Percentiles rank a stretch among this genome's conserved stretches.
Conservation (phyloP, 2,888 invertebrate genomes). For the Lordiphosa andalusiaca region DNA sequence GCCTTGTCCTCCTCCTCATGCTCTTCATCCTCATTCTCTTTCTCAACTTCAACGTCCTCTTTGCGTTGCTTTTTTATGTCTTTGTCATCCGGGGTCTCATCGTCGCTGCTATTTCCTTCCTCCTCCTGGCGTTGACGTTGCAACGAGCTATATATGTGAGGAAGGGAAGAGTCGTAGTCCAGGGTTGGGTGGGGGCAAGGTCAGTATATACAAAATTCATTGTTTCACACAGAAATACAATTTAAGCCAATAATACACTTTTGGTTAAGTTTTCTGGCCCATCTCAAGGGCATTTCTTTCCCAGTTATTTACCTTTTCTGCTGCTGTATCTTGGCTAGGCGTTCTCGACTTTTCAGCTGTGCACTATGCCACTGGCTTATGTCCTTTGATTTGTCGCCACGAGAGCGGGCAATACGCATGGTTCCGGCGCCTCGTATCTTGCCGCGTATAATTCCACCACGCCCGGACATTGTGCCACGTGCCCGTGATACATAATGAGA, state of each 20-base stretch:
- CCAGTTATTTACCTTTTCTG: slow-evolving; percentile 76
- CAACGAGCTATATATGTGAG: too few species aligned
- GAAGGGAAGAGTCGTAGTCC: too few species aligned
- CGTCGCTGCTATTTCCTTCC: slow-evolving; percentile 67
- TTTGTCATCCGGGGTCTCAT: slow-evolving; percentile 27
- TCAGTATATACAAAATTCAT: slow-evolving; percentile 36
- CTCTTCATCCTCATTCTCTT: slow-evolving; percentile 65
- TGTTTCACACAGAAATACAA: slow-evolving; percentile 22
- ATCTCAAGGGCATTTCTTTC: not conserved
- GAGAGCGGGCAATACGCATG: slow-evolving; percentile 72
- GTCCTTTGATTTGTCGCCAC: slow-evolving; percentile 75
- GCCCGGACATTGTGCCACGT: slow-evolving; percentile 72
- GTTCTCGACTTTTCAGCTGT: slow-evolving; percentile 79
- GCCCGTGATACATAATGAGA: slow-evolving; percentile 74
- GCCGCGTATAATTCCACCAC: slow-evolving; percentile 72
- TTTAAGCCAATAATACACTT: slow-evolving; percentile 1
- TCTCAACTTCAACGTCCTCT: slow-evolving; percentile 17
- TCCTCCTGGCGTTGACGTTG: slow-evolving; percentile 74
- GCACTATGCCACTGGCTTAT: slow-evolving; percentile 77
- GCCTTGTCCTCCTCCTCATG: slow-evolving; percentile 22
- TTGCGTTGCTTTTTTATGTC: slow-evolving; percentile 64
- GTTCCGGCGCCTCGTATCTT: slow-evolving; percentile 68
- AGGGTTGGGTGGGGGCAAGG: too few species aligned
- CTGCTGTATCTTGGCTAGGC: slow-evolving; percentile 79
- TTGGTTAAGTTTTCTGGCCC: not conserved